Evolutionary conservation across 2,797 vertebrate genomes (phyloP).

Genomic region (Macropodus opercularis): DNA sequence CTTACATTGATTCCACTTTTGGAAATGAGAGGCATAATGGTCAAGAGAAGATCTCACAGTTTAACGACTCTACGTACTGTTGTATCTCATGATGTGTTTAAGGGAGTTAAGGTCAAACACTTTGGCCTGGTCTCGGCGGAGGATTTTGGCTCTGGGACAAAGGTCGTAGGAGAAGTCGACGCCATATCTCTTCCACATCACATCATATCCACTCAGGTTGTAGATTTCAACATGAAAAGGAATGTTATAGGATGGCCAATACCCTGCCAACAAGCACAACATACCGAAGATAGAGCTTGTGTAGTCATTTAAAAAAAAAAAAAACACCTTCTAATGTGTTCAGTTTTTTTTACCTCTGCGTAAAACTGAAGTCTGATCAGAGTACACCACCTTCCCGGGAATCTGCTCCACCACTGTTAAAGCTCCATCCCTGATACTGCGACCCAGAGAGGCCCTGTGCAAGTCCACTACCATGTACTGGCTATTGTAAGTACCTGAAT

Average conservation of each 20-base stretch:
- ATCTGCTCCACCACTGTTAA: conserved; percentile 90
- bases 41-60: no score
- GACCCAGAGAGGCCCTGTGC: conserved; percentile 81
- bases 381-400: conserved; percentile 85
- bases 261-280: conserved; percentile 77
- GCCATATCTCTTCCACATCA: conserved; percentile 82
- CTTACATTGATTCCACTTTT: conserved; percentile 26
- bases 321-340: background rate
- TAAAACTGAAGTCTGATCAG: conserved; percentile 87
- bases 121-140: conserved; percentile 88
- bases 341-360: conserved; percentile 84
- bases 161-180: conserved; percentile 90
- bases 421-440: conserved; percentile 81
- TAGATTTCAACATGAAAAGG: conserved; percentile 89
- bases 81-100: conserved; percentile 93
- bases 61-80: conserved; percentile 77
- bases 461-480: conserved; percentile 94
- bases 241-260: conserved; percentile 94
- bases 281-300: background rate
- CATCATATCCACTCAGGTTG: conserved; percentile 85
- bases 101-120: conserved; percentile 84
- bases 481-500: conserved; percentile 90
- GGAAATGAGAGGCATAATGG: no score
- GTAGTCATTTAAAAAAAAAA: background rate
- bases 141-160: conserved; percentile 91